Percentiles rank a stretch among this genome's conserved stretches.
phyloP scores from a whole-genome alignment of 2,113 vertebrate genomes.

The Oryzias javanicus region DNA sequence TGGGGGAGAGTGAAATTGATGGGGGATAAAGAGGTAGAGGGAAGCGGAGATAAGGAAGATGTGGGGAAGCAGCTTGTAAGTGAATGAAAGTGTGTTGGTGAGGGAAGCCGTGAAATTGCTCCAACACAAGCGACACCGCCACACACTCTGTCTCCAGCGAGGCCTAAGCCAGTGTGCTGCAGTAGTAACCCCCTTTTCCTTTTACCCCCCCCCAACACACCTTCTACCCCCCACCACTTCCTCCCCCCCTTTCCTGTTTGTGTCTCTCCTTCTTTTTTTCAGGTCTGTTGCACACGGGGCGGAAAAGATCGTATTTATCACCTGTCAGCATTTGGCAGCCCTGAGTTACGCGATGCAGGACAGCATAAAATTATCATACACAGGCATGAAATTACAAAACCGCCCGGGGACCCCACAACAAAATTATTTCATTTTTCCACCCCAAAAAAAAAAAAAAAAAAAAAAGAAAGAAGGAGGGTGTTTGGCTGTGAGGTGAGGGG shows the following conservation, averaged over 20 bases:
- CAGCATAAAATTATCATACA: slow-evolving; percentile 99
- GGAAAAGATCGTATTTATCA: slow-evolving; percentile 99
- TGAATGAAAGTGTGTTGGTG: slow-evolving; percentile 59
- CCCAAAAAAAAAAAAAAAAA: slow-evolving; percentile 25
- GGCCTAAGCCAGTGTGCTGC: slow-evolving; percentile 75
- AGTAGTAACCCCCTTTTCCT: slow-evolving; percentile 21
- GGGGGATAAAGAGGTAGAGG: slow-evolving; percentile 15
- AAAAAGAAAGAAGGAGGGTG: slow-evolving; percentile 60
- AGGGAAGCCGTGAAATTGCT: slow-evolving; percentile 84
- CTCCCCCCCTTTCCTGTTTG: slow-evolving; percentile 49
- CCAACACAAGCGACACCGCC: slow-evolving; percentile 59
- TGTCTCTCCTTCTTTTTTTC: slow-evolving; percentile 61
- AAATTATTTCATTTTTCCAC: slow-evolving; percentile 91
- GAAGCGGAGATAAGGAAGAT: slow-evolving; percentile 50
- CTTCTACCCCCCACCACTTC: slow-evolving; percentile 45
- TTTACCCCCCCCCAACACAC: slow-evolving; percentile 18
- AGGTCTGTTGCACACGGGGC: slow-evolving; percentile 85
- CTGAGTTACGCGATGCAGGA: slow-evolving; percentile 99
- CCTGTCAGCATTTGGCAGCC: slow-evolving; percentile 98
- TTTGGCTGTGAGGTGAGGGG: slow-evolving; percentile 62
- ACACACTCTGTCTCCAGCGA: slow-evolving; percentile 60
- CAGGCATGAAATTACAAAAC: slow-evolving; percentile 99
- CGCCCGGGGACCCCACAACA: slow-evolving; percentile 98
- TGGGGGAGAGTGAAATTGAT: slow-evolving; percentile 32
- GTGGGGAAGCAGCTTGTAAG: slow-evolving; percentile 55